These are phyloP conservation scores for Melozone crissalis DNA, from an alignment of 2,113 vertebrate genomes.

Conservation along the genomic window DNA sequence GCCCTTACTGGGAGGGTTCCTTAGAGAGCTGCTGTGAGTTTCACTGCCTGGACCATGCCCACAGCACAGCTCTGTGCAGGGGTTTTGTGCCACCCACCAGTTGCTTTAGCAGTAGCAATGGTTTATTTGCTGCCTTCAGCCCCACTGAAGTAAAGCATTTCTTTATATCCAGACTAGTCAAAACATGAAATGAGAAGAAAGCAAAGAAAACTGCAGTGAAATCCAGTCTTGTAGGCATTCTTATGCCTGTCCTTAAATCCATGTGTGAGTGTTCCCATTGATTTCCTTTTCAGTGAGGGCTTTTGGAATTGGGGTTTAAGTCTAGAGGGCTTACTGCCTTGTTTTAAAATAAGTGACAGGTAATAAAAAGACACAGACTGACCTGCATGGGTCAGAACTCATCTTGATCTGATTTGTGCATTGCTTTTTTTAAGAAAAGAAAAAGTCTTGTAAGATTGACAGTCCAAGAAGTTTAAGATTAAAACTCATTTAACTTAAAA, in stretches of 20 bases:
- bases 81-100: not conserved
- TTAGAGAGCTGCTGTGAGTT: rapidly evolving
- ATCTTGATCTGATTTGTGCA: not conserved
- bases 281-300: not conserved
- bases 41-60: rapidly evolving
- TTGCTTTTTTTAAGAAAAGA: not conserved
- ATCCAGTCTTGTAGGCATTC: not conserved
- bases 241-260: not conserved
- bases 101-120: not conserved
- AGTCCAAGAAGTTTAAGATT: not conserved
- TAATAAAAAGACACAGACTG: not conserved
- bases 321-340: not conserved
- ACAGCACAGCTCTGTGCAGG: not conserved
- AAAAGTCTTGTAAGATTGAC: not conserved
- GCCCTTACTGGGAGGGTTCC: not conserved
- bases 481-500: not conserved
- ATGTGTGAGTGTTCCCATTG: not conserved
- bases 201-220: not conserved
- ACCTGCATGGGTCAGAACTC: not conserved
- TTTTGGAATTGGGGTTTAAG: not conserved
- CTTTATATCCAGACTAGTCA: not conserved
- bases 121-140: not conserved
- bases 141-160: not conserved
- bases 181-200: not conserved
- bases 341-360: not conserved